Conservation (phyloP, 2,888 invertebrate species). For the Candidula unifasciata region DNA sequence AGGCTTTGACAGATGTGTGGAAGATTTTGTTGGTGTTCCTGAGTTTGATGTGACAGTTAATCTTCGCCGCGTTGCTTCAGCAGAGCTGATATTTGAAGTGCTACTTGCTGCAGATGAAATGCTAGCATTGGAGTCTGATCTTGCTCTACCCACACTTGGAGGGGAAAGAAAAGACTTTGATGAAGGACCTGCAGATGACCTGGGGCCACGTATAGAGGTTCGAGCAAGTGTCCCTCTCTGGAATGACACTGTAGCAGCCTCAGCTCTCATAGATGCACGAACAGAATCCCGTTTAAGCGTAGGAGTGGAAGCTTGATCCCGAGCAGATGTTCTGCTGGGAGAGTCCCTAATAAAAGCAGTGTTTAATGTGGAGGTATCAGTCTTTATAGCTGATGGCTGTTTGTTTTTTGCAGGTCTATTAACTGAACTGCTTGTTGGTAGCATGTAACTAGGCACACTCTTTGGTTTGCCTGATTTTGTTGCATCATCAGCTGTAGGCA, state of each 20-base stretch:
- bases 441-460: conserved; percentile 70
- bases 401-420: conserved; percentile 52
- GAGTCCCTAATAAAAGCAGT: conserved; percentile 51
- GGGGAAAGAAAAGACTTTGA: conserved; percentile 49
- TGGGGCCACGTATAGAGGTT: conserved; percentile 50
- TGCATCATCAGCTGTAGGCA: conserved; percentile 47
- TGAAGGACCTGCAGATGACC: conserved; percentile 38
- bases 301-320: conserved; percentile 37
- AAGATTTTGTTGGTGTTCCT: conserved; percentile 52
- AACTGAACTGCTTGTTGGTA: conserved; percentile 62
- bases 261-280: conserved; percentile 58
- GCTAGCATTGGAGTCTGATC: conserved; percentile 53
- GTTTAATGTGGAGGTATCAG: conserved; percentile 17
- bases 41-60: conserved; percentile 40
- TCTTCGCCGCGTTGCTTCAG: conserved; percentile 54
- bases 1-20: conserved; percentile 49
- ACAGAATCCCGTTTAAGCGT: conserved; percentile 54
- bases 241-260: conserved; percentile 48
- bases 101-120: conserved; percentile 56
- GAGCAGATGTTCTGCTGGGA: conserved; percentile 49
- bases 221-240: conserved; percentile 48
- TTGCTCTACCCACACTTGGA: conserved; percentile 20
- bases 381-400: conserved; percentile 46
- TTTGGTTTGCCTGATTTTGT: conserved; percentile 57
- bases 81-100: conserved; percentile 51